Evolutionary conservation across 2,113 vertebrate genomes (phyloP), one percentile per base, ranked within the genome.

Genomic region (Acanthochromis polyacanthus): DNA sequence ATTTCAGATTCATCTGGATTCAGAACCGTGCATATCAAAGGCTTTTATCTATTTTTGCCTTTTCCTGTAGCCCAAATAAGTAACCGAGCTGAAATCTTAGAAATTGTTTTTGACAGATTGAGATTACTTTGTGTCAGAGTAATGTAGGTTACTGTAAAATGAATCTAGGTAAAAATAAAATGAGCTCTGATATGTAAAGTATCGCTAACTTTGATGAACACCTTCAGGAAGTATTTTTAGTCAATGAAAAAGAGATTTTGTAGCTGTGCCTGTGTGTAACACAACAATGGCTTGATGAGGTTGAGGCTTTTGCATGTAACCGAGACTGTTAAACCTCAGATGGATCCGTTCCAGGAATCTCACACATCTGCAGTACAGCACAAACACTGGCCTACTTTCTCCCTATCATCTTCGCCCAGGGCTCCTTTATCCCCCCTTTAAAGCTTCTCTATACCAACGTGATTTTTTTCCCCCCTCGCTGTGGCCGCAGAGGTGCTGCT

Each of bases 351-450:
- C 81, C 83, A 84, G 52, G 80, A 80, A 77, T 92, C 83, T 75
- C 65, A 28, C 60, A 75, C 80, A 82, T 84, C 86, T 86, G 80
- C 80, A 84, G 25, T 62, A 73, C 83, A 46, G 77, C 65, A 62
- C 51, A 70, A 84, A 68, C 71, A 43, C 61, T 93, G 91, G 62
- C 92, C 90, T 93, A 93, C 88, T 93, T 93, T 90, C 83, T 81
- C 78, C 61, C 59, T 81, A 80, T 86, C 85, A 51, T 88, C 80
- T 73, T 67, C 56, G 52, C 79, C 83, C 83, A 75, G 68, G 71
- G 56, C 80, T 74, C 56, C 75, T 84, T 87, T 77, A 80, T 85
- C 70, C 67, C 69, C 69, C 28, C 48, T 20, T 87, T 81, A 84
- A 86, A 87, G 70, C 75, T 57, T 64, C 59, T 16, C 52, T 45